Evolutionary conservation across 2,113 vertebrate genomes (phyloP).

Genomic region (Sisor rabdophorus): DNA sequence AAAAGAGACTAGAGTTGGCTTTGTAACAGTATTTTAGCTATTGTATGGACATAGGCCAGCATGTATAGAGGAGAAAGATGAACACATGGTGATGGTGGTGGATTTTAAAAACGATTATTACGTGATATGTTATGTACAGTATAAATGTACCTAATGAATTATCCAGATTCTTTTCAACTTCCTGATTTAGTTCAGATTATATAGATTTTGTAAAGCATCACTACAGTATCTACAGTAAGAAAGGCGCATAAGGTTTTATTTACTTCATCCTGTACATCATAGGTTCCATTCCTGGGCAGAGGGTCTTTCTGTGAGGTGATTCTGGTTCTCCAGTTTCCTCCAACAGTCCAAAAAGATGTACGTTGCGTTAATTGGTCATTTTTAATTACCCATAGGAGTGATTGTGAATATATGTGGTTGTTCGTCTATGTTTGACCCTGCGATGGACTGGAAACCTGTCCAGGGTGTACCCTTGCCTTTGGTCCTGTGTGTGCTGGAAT

Average conservation of each 20-base stretch:
- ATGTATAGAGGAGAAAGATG: not conserved
- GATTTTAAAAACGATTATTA: not conserved
- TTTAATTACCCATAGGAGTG: not conserved
- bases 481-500: no score
- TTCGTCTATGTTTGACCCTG: no score
- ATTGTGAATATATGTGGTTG: no score
- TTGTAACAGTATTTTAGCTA: not conserved
- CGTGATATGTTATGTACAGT: not conserved
- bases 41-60: not conserved
- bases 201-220: not conserved
- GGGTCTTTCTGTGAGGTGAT: no score
- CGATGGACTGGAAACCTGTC: no score
- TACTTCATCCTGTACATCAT: no score
- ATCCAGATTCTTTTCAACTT: not conserved
- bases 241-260: constrained; percentile 2
- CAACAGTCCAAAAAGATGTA: no score
- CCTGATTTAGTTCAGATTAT: not conserved
- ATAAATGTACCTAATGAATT: not conserved
- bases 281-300: no score
- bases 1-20: not conserved
- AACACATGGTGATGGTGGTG: not conserved
- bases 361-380: no score
- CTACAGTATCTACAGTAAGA: constrained; percentile 1
- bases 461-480: no score
- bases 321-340: no score